Evolutionary conservation across 1,140 invertebrate genomes (phyloP), one percentile per base, ranked within the genome.

Genomic region (Leptoteleia sp.): DNA sequence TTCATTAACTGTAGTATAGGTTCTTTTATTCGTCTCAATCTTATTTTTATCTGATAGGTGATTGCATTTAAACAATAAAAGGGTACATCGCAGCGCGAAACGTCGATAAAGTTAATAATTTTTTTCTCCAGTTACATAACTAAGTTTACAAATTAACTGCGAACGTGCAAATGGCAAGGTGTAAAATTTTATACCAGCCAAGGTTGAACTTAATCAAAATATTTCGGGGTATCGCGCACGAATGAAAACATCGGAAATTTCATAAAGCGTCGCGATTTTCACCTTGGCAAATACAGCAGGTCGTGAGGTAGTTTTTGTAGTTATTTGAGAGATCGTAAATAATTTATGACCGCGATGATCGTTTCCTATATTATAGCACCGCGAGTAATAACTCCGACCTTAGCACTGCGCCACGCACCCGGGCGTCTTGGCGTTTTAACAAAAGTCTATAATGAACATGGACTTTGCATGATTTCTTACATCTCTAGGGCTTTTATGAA

Each of bases 381-480:
- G 29, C 47, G 33, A 62, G 57, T 72, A 73, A 79, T 79, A 73
- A 73, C 68, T 70, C 42, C 9, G 25, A 25, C 62, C 22, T 72
- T 70, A 57, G 52, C 43, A 16, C 17, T 7, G 13, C 13, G 25
- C 37, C 38, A 47, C 45, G 50, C 38, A 45, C 38, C 13, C n/a
- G n/a, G 35, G 50, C 5, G 37, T 33, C 37, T 52, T 57, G 15
- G 19, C 31, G 19, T 57, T 68, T 55, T 52, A 33, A 27, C 64
- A 50, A 76, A 68, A 71, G 77, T 75, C 62, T 52, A 75, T 75
- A 79, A 78, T 68, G 76, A 78, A 72, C 67, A 68, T 68, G 68
- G 76, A 73, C 68, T 79, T 79, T 70, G 70, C 70, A 79, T 79
- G 70, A 73, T 79, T 79, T 72, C 65, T 79, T 73, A 70, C 65